Percentiles rank a stretch among this genome's conserved stretches.
These are phyloP conservation scores for Ectemnius lituratus DNA, from an alignment of 2,888 invertebrate species.

Conservation along the genomic window DNA sequence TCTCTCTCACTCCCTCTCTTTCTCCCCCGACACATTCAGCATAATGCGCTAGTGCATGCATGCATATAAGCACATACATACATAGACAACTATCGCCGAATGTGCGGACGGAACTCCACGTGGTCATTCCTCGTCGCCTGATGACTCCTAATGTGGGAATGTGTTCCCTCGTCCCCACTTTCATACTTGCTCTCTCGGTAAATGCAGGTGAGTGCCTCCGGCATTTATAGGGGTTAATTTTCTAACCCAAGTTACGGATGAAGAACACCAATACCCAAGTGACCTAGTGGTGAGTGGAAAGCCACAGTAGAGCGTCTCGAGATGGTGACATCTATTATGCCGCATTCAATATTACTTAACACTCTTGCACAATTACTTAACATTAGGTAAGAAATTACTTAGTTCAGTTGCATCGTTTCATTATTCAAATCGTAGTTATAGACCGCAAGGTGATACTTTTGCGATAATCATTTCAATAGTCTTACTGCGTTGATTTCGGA, in stretches of 20 bases:
- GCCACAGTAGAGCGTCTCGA: too few species aligned
- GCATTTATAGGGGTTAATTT: slow-evolving; percentile 33
- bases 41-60: neutral
- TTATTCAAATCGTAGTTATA: too few species aligned
- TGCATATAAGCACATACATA: neutral
- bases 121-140: slow-evolving; percentile 32
- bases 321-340: too few species aligned
- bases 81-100: neutral
- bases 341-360: too few species aligned
- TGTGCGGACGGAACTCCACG: slow-evolving; percentile 8
- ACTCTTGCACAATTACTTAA: too few species aligned
- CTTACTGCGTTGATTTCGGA: too few species aligned
- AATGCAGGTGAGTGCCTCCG: slow-evolving; percentile 11
- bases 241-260: slow-evolving; percentile 23
- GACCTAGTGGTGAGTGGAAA: too few species aligned
- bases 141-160: slow-evolving; percentile 44
- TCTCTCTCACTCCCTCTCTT: neutral
- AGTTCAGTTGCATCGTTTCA: too few species aligned
- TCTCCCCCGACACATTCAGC: too few species aligned
- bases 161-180: slow-evolving; percentile 29
- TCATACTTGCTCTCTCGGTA: neutral
- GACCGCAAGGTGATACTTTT: too few species aligned
- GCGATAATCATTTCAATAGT: too few species aligned
- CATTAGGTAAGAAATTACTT: too few species aligned
- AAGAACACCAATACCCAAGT: neutral